Conservation (phyloP, 1,140 invertebrate species). For the Micrasema minimum region DNA sequence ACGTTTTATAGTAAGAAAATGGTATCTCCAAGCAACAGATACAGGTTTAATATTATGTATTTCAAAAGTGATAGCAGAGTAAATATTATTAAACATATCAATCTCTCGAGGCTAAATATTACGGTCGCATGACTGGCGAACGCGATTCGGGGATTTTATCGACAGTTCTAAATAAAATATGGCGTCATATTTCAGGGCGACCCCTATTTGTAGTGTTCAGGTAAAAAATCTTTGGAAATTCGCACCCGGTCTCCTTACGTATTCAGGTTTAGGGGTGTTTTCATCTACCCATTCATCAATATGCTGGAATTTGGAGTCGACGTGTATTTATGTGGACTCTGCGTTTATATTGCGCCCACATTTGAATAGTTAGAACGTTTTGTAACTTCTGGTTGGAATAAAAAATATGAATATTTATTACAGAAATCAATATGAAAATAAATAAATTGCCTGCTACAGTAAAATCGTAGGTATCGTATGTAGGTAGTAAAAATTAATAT, state of each 20-base stretch:
- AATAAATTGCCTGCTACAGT: too few species aligned
- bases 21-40: conserved; percentile 2
- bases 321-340: conserved; percentile 42
- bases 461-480: too few species aligned
- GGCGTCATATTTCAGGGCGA: conserved; percentile 39
- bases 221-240: conserved; percentile 33
- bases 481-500: too few species aligned
- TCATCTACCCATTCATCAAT: conserved; percentile 51
- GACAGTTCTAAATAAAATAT: conserved; percentile 36
- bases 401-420: too few species aligned
- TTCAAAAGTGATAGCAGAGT: conserved; percentile 4
- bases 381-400: too few species aligned
- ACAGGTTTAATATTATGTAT: too few species aligned
- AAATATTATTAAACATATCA: conserved; percentile 41
- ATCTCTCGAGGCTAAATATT: conserved; percentile 50
- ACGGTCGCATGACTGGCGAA: conserved; percentile 43
- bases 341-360: conserved; percentile 38
- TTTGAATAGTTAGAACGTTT: too few species aligned
- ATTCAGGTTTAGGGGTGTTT: conserved; percentile 45
- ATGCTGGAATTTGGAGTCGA: conserved; percentile 16
- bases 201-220: conserved; percentile 38
- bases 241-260: conserved; percentile 32
- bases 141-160: conserved; percentile 22
- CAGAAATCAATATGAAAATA: too few species aligned
- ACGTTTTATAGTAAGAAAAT: neutral